phyloP scores from a whole-genome alignment of 2,113 vertebrate species.

The Junco hyemalis region DNA sequence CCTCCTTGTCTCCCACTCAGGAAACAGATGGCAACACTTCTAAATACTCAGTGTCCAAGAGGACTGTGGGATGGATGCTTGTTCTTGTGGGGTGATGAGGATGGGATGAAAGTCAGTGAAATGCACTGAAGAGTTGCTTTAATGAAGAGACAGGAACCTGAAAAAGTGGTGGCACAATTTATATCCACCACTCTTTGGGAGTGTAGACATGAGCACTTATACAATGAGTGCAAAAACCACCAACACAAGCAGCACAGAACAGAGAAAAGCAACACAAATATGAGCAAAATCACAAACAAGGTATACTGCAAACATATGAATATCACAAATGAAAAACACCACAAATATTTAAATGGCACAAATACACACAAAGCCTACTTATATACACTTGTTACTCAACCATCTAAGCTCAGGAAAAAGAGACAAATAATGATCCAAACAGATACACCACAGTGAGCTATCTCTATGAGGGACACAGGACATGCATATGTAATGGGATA shows the following conservation, averaged over 20 bases:
- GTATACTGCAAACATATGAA: background rate
- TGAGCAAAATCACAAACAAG: background rate
- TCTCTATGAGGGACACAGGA: background rate
- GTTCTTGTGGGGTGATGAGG: background rate
- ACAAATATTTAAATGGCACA: conserved; percentile 10
- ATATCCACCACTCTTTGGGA: background rate
- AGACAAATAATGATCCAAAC: background rate
- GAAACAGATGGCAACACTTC: background rate
- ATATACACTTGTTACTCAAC: background rate
- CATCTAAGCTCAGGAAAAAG: background rate
- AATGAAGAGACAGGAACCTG: background rate
- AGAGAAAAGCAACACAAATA: background rate
- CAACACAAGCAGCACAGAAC: background rate
- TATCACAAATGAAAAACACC: background rate
- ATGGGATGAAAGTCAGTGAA: conserved; percentile 3
- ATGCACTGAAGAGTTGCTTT: background rate
- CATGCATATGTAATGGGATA: background rate
- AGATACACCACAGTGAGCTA: background rate
- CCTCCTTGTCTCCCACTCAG: background rate
- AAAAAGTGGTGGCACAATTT: background rate
- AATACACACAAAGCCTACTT: background rate
- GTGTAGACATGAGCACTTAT: background rate
- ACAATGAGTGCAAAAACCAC: background rate
- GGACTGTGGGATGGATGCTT: background rate
- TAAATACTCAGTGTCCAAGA: background rate